phyloP scores from a whole-genome alignment of 2,797 vertebrate genomes.

The Enteromius trimaculatus region DNA sequence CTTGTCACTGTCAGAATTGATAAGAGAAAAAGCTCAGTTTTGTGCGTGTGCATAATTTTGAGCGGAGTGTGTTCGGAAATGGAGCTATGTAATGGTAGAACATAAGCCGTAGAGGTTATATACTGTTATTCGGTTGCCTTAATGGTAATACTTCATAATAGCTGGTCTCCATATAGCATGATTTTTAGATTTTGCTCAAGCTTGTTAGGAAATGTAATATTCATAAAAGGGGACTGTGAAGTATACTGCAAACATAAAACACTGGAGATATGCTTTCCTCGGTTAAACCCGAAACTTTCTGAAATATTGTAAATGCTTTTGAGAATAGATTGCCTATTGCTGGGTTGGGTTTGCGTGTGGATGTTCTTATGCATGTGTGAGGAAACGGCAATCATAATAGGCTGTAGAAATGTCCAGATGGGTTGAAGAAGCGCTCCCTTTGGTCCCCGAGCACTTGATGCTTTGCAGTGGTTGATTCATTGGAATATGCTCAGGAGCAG shows the following conservation, averaged over 20 bases:
- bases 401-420: slow-evolving; percentile 46
- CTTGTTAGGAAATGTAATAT: slow-evolving; percentile 43
- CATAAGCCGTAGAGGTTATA: slow-evolving; percentile 9
- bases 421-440: slow-evolving; percentile 41
- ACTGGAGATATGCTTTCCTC: not conserved
- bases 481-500: slow-evolving; percentile 41
- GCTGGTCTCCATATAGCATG: not conserved
- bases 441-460: slow-evolving; percentile 41
- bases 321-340: slow-evolving; percentile 18
- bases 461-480: slow-evolving; percentile 42
- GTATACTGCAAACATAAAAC: slow-evolving; percentile 12
- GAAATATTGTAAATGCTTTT: slow-evolving; percentile 19
- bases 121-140: slow-evolving; percentile 26
- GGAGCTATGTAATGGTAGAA: slow-evolving; percentile 22
- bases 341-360: not conserved
- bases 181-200: slow-evolving; percentile 34
- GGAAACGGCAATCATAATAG: slow-evolving; percentile 19
- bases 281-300: slow-evolving; percentile 11
- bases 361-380: slow-evolving; percentile 14
- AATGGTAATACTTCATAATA: slow-evolving; percentile 28
- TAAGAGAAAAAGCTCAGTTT: slow-evolving; percentile 64
- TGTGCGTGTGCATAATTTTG: slow-evolving; percentile 38
- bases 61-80: not conserved
- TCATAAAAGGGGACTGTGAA: slow-evolving; percentile 11
- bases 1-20: slow-evolving; percentile 71